Conservation (phyloP, 2,888 invertebrate species). For the Bombylius discolor region DNA sequence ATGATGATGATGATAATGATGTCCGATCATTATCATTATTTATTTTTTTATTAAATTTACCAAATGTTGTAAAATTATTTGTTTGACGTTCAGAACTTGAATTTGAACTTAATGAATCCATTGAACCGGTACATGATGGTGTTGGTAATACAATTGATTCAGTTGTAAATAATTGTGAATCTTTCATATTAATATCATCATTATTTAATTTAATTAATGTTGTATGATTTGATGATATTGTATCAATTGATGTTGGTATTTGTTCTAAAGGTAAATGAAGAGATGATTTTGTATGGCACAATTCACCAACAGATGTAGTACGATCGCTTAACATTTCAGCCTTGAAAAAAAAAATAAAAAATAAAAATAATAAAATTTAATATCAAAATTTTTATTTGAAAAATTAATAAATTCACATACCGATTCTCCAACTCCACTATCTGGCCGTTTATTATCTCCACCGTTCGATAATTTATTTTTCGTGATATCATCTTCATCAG, state of each 20-base stretch:
- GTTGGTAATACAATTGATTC: conserved; percentile 12
- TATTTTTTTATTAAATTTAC: conserved; percentile 15
- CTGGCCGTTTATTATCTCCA: conserved; percentile 13
- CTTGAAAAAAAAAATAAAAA: conserved; percentile 7
- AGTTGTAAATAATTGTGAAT: neutral
- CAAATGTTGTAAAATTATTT: neutral
- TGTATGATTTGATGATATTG: neutral
- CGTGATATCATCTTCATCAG: conserved; percentile 2
- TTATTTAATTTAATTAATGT: neutral
- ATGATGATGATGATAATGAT: neutral
- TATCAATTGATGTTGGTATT: conserved; percentile 1
- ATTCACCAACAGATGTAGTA: conserved; percentile 14
- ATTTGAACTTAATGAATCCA: conserved; percentile 19
- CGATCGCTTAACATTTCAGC: conserved; percentile 16
- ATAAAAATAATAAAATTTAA: neutral
- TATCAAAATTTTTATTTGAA: neutral
- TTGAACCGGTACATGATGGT: conserved; percentile 18
- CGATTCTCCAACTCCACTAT: conserved; percentile 19
- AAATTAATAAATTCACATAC: conserved; percentile 8
- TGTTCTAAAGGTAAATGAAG: conserved; percentile 15
- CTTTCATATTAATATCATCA: neutral
- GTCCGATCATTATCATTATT: neutral
- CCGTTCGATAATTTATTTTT: conserved; percentile 3
- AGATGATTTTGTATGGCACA: conserved; percentile 16
- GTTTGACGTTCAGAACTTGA: conserved; percentile 14